These are phyloP conservation scores for Notarius quadriscutis DNA, from an alignment of 2,113 vertebrate genomes.

Conservation along the genomic window DNA sequence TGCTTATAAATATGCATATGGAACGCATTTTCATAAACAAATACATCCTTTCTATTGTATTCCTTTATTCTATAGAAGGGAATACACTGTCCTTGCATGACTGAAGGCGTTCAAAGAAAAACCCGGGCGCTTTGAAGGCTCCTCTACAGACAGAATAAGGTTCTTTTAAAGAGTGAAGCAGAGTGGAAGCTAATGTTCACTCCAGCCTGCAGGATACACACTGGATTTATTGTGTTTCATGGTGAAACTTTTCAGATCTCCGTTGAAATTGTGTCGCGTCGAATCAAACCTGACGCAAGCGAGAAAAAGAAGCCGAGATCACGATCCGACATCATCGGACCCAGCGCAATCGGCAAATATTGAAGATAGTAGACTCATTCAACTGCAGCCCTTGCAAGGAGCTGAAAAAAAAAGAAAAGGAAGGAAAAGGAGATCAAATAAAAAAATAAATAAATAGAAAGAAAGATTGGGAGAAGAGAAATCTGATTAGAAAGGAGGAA, in stretches of 20 bases:
- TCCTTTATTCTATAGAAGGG: background rate
- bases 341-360: background rate
- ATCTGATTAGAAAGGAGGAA: background rate
- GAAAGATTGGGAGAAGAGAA: background rate
- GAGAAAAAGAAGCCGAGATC: background rate
- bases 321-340: background rate
- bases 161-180: background rate
- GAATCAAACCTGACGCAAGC: background rate
- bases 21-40: background rate
- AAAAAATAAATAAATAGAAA: background rate
- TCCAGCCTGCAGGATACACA: background rate
- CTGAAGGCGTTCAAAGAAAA: background rate
- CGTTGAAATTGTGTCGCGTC: background rate
- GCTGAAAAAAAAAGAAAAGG: background rate
- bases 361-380: background rate
- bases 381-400: background rate
- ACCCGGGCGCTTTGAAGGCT: background rate
- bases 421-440: background rate
- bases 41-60: background rate
- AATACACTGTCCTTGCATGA: background rate
- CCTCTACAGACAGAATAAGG: background rate
- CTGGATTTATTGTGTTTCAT: background rate
- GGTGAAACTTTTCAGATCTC: background rate
- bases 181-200: background rate
- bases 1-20: slow-evolving; percentile 27